Conservation (phyloP, 2,888 invertebrate species). For the Aporophyla nigra region DNA sequence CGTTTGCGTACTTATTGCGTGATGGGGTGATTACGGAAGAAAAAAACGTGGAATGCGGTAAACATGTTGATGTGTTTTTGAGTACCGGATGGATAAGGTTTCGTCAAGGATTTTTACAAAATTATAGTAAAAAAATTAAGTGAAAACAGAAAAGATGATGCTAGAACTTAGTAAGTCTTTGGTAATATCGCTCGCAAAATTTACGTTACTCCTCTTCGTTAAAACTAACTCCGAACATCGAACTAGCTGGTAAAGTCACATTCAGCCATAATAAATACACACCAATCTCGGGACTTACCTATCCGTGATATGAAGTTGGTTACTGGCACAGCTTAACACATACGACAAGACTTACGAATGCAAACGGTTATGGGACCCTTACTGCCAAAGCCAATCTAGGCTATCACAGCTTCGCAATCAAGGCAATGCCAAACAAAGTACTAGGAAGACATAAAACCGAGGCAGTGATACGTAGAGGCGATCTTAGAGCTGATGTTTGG, state of each 20-base stretch:
- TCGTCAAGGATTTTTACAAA: constrained; percentile 1
- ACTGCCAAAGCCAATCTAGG: constrained; percentile 64
- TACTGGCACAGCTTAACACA: constrained; percentile 49
- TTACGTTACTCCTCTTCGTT: not conserved
- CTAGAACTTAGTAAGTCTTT: not conserved
- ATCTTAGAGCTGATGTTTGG: constrained; percentile 73
- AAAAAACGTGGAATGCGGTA: constrained; percentile 59
- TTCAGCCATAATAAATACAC: constrained; percentile 4
- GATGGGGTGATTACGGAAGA: constrained; percentile 54
- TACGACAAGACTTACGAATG: constrained; percentile 58
- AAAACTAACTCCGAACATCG: not conserved
- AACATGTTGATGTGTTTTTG: constrained; percentile 62
- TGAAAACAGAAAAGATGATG: not conserved
- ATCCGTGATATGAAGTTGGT: constrained; percentile 45
- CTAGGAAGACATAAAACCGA: constrained; percentile 68
- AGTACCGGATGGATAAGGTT: constrained; percentile 21
- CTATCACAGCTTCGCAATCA: constrained; percentile 66
- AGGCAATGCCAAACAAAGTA: constrained; percentile 66
- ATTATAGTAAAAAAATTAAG: not conserved
- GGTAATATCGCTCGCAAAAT: not conserved
- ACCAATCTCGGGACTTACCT: constrained; percentile 21
- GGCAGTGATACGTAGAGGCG: constrained; percentile 68
- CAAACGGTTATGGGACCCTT: constrained; percentile 63
- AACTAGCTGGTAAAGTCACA: not conserved
- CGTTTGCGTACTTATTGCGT: constrained; percentile 68